Evolutionary conservation across 37 sponge, comb jelly and placozoan genomes (phyloP).

Genomic region (Beroe ovata): DNA sequence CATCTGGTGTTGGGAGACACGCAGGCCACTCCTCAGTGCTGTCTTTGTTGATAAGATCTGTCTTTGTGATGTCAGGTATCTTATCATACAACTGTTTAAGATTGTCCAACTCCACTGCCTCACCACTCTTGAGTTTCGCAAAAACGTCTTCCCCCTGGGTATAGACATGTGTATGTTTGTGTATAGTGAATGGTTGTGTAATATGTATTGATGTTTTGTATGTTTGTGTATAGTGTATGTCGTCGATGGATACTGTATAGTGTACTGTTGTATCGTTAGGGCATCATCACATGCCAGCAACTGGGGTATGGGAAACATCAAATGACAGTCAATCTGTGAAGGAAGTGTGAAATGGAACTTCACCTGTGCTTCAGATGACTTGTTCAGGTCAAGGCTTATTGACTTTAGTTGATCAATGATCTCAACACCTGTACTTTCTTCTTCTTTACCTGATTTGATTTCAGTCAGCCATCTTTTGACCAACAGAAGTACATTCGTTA

Average conservation of each 20-base stretch:
- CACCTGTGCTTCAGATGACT: slow-evolving; percentile 1
- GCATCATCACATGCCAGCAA: too few species aligned
- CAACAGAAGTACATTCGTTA: too few species aligned
- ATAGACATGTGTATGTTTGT: too few species aligned
- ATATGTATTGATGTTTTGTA: too few species aligned
- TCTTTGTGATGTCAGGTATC: slow-evolving; percentile 61
- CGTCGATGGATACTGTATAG: too few species aligned
- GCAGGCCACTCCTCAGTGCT: slow-evolving; percentile 25
- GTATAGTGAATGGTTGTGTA: too few species aligned
- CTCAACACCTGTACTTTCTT: background rate
- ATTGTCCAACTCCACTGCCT: background rate
- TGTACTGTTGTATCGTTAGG: background rate
- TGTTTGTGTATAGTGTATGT: too few species aligned
- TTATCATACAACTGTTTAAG: slow-evolving; percentile 39
- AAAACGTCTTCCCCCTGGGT: slow-evolving; percentile 17
- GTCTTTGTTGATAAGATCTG: slow-evolving; percentile 7
- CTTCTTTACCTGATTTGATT: background rate
- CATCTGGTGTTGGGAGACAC: background rate
- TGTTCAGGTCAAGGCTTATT: slow-evolving; percentile 20
- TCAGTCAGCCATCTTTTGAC: background rate
- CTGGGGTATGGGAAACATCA: too few species aligned
- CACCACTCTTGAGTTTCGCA: slow-evolving; percentile 48
- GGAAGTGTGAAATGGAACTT: too few species aligned
- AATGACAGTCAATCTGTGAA: too few species aligned
- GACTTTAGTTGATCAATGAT: slow-evolving; percentile 17